Conservation (phyloP, 2,797 vertebrate genomes). For the Rhinichthys osculus region DNA sequence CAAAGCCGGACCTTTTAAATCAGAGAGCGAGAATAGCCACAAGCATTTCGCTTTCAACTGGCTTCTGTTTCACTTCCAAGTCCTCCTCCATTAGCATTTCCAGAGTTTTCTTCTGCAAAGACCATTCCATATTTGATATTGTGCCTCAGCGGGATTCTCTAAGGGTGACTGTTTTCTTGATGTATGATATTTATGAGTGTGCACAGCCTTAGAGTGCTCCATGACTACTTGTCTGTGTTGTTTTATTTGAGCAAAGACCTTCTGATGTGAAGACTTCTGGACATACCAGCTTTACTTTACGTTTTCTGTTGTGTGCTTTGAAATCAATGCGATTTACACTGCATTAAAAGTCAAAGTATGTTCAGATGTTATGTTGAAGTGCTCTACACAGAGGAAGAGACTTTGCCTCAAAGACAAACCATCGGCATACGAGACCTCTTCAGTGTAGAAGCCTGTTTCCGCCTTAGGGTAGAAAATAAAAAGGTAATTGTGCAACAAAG, state of each 20-base stretch:
- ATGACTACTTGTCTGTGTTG: slow-evolving; percentile 45
- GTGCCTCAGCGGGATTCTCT: slow-evolving; percentile 33
- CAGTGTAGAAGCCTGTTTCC: neutral
- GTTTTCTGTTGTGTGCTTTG: slow-evolving; percentile 18
- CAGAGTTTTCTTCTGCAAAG: slow-evolving; percentile 41
- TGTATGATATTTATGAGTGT: slow-evolving; percentile 23
- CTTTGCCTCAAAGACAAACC: slow-evolving; percentile 21
- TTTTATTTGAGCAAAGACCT: slow-evolving; percentile 32
- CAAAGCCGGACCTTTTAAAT: slow-evolving; percentile 65
- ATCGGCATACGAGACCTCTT: neutral
- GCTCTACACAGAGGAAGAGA: slow-evolving; percentile 8
- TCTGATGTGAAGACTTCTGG: slow-evolving; percentile 37
- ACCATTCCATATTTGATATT: slow-evolving; percentile 53
- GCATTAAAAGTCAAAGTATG: neutral
- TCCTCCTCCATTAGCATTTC: slow-evolving; percentile 53
- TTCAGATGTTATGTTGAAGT: slow-evolving; percentile 55
- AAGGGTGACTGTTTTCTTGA: slow-evolving; percentile 46
- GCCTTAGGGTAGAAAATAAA: neutral
- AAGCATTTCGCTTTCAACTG: slow-evolving; percentile 69
- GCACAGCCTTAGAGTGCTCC: neutral
- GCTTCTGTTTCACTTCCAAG: slow-evolving; percentile 59
- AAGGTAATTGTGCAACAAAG: neutral
- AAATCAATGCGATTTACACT: no score
- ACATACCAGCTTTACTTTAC: slow-evolving; percentile 15
- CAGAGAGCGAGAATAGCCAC: slow-evolving; percentile 63